phyloP scores from a whole-genome alignment of 1,140 invertebrate species.

The Drosophila takahashii region DNA sequence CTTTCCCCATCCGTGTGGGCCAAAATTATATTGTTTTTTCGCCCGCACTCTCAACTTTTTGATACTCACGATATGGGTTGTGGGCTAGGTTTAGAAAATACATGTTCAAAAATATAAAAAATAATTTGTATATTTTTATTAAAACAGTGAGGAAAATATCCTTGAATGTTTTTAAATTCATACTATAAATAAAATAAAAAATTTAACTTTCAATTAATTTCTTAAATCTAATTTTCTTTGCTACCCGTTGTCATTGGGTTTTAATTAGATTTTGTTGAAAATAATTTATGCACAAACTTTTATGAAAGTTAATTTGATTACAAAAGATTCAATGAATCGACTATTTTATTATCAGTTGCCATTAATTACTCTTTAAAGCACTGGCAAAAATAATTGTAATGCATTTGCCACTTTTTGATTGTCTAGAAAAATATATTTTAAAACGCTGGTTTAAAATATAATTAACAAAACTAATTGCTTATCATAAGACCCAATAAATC shows the following conservation, averaged over 20 bases:
- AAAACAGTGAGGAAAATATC: too few relatives aligned
- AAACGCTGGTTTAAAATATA: background rate
- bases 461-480: background rate
- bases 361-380: background rate
- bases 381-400: too few relatives aligned
- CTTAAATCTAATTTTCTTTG: too few relatives aligned
- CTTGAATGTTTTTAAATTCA: too few relatives aligned
- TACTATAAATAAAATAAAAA: too few relatives aligned
- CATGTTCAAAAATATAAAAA: too few relatives aligned
- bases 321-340: background rate
- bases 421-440: background rate
- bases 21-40: conserved; percentile 40
- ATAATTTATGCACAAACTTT: too few relatives aligned
- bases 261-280: too few relatives aligned
- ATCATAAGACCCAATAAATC: background rate
- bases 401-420: too few relatives aligned
- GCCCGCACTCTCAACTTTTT: conserved; percentile 28
- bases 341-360: background rate
- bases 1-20: conserved; percentile 31
- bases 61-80: conserved; percentile 8
- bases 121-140: too few relatives aligned
- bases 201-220: too few relatives aligned
- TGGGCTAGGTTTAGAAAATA: background rate
- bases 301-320: background rate
- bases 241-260: too few relatives aligned